These are phyloP conservation scores for Lycopodina hypogea DNA, from an alignment of 37 sponge, comb jelly and placozoan genomes.

Conservation along the genomic window DNA sequence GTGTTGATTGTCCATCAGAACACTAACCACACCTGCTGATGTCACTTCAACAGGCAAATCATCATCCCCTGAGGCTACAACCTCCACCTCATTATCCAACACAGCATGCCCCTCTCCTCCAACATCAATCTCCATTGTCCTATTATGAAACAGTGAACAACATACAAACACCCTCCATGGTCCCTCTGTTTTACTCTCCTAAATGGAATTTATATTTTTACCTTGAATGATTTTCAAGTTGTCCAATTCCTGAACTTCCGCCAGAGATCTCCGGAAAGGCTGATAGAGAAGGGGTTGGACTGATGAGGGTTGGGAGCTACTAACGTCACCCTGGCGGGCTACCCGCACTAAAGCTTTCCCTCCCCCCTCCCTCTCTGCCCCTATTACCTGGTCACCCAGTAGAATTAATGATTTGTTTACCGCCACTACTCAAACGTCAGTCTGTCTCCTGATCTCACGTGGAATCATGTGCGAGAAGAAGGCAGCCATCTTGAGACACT, in stretches of 20 bases:
- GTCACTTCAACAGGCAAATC: background rate
- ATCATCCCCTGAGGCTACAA: constrained; percentile 41
- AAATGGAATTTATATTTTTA: background rate
- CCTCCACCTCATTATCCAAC: constrained; percentile 56
- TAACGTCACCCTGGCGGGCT: background rate
- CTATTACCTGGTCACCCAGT: background rate
- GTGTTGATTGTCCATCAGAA: constrained; percentile 21
- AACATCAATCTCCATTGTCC: constrained; percentile 53
- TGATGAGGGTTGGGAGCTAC: background rate
- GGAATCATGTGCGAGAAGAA: constrained; percentile 78
- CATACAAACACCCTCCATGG: background rate
- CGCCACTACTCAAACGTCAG: constrained; percentile 69
- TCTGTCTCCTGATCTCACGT: constrained; percentile 89
- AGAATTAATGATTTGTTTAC: constrained; percentile 40
- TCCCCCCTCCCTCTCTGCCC: background rate
- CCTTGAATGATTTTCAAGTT: background rate
- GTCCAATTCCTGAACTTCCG: no score
- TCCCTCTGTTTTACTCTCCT: background rate
- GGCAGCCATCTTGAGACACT: constrained; percentile 46
- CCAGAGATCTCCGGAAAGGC: background rate
- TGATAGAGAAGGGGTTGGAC: background rate
- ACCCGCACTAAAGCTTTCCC: background rate
- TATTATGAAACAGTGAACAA: background rate
- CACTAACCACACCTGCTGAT: no score
- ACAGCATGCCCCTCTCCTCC: background rate